phyloP scores from a whole-genome alignment of 2,797 vertebrate genomes.

The Orientallactaga sibirica region DNA sequence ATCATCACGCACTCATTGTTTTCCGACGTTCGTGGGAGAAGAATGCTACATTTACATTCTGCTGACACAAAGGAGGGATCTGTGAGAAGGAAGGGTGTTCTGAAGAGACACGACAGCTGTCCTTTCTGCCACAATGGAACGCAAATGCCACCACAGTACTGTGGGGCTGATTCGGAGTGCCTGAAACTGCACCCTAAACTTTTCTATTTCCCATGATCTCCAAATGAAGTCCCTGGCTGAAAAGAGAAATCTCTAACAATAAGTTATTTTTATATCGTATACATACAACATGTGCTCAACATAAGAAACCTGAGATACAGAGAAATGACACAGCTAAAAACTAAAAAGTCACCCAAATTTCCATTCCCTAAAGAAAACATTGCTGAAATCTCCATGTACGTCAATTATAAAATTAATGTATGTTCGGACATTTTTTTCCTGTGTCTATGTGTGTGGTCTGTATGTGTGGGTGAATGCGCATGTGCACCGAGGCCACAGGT shows the following conservation, averaged over 20 bases:
- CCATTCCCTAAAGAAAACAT: neutral
- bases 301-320: conserved; percentile 55
- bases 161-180: conserved; percentile 11
- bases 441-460: too few relatives aligned
- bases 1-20: conserved; percentile 87
- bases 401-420: conserved; percentile 33
- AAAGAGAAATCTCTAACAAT: conserved; percentile 69
- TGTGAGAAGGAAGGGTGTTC: conserved; percentile 84
- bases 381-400: neutral
- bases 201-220: conserved; percentile 58
- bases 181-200: neutral
- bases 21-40: conserved; percentile 85
- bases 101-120: conserved; percentile 86
- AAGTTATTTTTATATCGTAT: conserved; percentile 70
- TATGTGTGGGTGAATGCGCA: neutral
- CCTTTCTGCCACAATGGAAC: conserved; percentile 80
- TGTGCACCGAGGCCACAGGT: neutral
- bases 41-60: conserved; percentile 87
- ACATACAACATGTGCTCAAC: conserved; percentile 60
- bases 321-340: conserved; percentile 32
- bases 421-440: too few relatives aligned
- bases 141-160: conserved; percentile 76
- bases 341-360: neutral
- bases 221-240: conserved; percentile 55
- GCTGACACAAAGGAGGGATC: conserved; percentile 87